Evolutionary conservation across 1,140 invertebrate genomes (phyloP).

Genomic region (Zaprionus vittiger): DNA sequence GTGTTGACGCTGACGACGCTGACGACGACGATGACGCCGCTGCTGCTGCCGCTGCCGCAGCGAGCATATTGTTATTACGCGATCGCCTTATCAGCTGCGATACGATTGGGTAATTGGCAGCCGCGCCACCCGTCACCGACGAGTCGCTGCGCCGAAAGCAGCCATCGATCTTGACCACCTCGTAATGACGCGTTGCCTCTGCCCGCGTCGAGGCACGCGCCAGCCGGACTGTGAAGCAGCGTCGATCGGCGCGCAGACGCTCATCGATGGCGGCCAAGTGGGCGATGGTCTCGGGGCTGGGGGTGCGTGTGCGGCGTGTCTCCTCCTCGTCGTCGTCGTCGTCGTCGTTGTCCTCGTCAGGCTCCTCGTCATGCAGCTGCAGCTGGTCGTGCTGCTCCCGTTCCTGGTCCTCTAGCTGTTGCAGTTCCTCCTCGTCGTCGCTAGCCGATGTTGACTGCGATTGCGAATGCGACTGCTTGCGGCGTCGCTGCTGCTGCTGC

Average conservation of each 20-base stretch:
- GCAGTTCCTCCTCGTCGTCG: conserved; percentile 66
- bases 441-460: conserved; percentile 75
- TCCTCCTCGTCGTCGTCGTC: conserved; percentile 22
- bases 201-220: conserved; percentile 87
- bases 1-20: conserved; percentile 62
- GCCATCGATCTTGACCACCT: conserved; percentile 87
- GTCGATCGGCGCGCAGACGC: conserved; percentile 73
- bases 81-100: conserved; percentile 85
- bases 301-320: conserved; percentile 47
- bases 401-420: conserved; percentile 17
- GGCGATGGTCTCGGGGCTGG: conserved; percentile 77
- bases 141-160: conserved; percentile 85
- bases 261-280: conserved; percentile 75
- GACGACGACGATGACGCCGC: conserved; percentile 65
- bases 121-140: conserved; percentile 79
- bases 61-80: conserved; percentile 75
- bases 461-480: conserved; percentile 49
- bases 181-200: conserved; percentile 87
- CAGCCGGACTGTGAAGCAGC: conserved; percentile 86
- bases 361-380: conserved; percentile 52
- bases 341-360: conserved; percentile 46
- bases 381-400: conserved; percentile 3
- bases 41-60: conserved; percentile 66
- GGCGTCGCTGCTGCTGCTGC: conserved; percentile 19
- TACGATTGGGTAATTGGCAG: conserved; percentile 84